Conservation (phyloP, 2,797 vertebrate genomes). For the Danio albolineatus region DNA sequence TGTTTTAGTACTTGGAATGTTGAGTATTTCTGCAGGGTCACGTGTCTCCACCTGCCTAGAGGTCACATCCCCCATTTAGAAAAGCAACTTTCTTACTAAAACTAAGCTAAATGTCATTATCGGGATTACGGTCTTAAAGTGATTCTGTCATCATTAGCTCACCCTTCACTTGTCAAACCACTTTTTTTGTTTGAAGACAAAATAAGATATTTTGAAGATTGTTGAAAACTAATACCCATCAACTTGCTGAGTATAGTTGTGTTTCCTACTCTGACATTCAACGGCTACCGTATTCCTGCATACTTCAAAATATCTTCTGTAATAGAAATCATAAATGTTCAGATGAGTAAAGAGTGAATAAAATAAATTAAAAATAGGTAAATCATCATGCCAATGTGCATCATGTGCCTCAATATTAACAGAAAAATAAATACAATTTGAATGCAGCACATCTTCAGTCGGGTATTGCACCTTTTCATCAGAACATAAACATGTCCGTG, state of each 20-base stretch:
- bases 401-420: neutral
- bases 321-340: too few species aligned
- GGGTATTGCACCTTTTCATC: neutral
- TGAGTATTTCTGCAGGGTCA: constrained; percentile 2
- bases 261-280: too few species aligned
- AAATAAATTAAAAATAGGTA: too few species aligned
- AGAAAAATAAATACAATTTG: neutral
- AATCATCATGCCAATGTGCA: neutral
- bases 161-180: too few species aligned
- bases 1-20: constrained; percentile 3
- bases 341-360: too few species aligned
- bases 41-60: constrained; percentile 9
- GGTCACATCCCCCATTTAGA: neutral
- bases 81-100: neutral
- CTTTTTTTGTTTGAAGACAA: too few species aligned
- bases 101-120: neutral
- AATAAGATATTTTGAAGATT: too few species aligned
- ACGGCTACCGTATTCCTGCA: too few species aligned
- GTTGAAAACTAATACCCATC: too few species aligned
- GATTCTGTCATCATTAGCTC: too few species aligned
- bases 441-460: neutral
- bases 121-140: neutral
- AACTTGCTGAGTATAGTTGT: too few species aligned
- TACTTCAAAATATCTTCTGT: too few species aligned
- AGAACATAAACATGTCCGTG: neutral